phyloP scores from a whole-genome alignment of 2,113 vertebrate genomes.

The Bettongia penicillata region DNA sequence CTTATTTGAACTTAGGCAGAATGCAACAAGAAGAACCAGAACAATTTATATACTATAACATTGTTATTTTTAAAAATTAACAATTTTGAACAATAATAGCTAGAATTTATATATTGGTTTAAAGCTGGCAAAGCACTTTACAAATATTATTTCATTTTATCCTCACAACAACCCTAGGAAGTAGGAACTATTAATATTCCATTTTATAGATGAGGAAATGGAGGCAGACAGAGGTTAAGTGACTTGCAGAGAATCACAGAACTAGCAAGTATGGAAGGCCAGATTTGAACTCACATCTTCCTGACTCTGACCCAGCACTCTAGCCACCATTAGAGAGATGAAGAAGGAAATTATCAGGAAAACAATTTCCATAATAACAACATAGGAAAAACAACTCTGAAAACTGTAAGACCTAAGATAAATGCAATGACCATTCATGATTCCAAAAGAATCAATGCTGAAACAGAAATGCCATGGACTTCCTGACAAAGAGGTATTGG shows the following conservation, averaged over 20 bases:
- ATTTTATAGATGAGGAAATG: background rate
- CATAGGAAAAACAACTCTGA: background rate
- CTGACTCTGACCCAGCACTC: background rate
- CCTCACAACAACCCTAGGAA: background rate
- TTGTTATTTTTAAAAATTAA: background rate
- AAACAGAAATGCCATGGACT: background rate
- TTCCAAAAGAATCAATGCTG: background rate
- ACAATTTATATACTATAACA: background rate
- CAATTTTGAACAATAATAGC: background rate
- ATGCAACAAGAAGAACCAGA: background rate
- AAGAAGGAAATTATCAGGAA: background rate
- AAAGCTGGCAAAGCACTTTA: background rate
- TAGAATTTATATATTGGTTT: background rate
- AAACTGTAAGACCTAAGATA: background rate
- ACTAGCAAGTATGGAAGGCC: background rate
- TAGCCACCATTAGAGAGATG: background rate
- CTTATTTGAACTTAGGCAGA: background rate
- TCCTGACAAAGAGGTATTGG: background rate
- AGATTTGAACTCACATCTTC: background rate
- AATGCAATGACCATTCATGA: background rate
- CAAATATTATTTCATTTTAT: background rate
- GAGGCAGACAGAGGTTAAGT: background rate
- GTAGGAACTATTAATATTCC: no score
- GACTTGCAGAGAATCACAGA: background rate
- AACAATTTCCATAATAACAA: background rate